phyloP scores from a whole-genome alignment of 2,113 vertebrate genomes.

The Mormyrus iriodes region DNA sequence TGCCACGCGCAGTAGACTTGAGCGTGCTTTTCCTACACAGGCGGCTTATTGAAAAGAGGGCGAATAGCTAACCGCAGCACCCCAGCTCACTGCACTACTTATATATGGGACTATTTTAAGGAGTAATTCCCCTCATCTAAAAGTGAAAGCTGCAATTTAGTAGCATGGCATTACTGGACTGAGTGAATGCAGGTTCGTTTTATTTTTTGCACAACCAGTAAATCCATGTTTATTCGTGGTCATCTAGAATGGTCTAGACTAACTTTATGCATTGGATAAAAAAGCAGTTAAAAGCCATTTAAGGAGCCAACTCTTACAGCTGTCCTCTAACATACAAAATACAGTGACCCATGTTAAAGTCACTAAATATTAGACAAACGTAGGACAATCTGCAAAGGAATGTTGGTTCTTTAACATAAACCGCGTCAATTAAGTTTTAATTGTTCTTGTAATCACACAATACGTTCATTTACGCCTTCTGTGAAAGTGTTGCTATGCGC shows the following conservation, averaged over 20 bases:
- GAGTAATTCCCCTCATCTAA: not conserved
- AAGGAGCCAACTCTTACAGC: not conserved
- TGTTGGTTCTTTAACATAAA: not conserved
- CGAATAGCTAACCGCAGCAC: not conserved
- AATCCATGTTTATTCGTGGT: not conserved
- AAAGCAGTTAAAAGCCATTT: not conserved
- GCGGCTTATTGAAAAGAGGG: not conserved
- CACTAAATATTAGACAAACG: not conserved
- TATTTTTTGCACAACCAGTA: not conserved
- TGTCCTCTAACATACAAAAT: not conserved
- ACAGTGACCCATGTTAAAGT: not conserved
- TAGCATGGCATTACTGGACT: not conserved
- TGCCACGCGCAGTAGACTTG: not conserved
- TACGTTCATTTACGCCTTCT: not conserved
- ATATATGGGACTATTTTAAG: not conserved
- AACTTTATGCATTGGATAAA: conserved; percentile 1
- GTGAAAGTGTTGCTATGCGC: not conserved
- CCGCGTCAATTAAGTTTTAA: not conserved
- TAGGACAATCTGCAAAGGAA: not conserved
- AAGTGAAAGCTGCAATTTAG: conserved; percentile 13
- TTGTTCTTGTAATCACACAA: not conserved
- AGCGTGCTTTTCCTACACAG: not conserved
- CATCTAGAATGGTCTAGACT: not conserved
- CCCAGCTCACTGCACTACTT: not conserved
- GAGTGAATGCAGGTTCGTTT: not conserved